A percentile compares a stretch with the other conserved stretches of the same genome.
These are phyloP conservation scores for Micrastur ruficollis DNA, from an alignment of 2,797 vertebrate species.

Conservation along the genomic window DNA sequence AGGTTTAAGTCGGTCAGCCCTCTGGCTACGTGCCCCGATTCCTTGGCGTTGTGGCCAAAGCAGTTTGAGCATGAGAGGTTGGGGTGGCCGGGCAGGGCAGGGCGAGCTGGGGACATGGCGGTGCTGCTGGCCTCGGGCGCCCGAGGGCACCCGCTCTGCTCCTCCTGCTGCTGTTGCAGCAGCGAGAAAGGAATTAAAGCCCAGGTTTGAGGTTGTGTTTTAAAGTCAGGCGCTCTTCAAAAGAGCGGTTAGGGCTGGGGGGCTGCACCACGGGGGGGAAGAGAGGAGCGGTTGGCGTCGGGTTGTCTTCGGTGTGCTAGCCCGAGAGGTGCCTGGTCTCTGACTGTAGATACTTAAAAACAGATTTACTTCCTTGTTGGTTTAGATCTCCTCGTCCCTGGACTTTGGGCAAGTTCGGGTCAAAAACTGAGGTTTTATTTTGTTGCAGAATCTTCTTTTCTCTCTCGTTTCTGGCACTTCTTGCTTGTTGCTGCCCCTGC, in stretches of 20 bases:
- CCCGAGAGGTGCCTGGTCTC: neutral
- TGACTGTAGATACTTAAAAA: neutral
- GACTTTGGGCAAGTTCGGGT: neutral
- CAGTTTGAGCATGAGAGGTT: accelerated
- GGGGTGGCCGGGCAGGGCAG: accelerated
- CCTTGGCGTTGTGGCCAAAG: neutral
- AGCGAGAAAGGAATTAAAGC: neutral
- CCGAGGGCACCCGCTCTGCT: neutral
- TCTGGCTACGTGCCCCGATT: too few relatives aligned
- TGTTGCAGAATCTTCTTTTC: neutral
- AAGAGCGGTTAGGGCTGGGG: neutral
- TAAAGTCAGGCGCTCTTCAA: accelerated
- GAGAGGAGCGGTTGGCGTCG: neutral
- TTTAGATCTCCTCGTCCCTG: neutral
- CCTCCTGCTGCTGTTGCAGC: neutral
- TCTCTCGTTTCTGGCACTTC: neutral
- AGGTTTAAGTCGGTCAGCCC: too few relatives aligned
- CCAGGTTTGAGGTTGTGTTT: neutral
- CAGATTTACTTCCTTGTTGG: neutral
- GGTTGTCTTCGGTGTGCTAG: neutral
- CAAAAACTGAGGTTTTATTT: neutral
- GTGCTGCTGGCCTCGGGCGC: neutral
- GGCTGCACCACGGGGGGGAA: accelerated
- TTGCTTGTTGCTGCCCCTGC: neutral
- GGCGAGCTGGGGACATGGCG: accelerated